Base-by-base conservation (phyloP, 2,888 invertebrate genomes). In the Podotricha telesiphe region DNA sequence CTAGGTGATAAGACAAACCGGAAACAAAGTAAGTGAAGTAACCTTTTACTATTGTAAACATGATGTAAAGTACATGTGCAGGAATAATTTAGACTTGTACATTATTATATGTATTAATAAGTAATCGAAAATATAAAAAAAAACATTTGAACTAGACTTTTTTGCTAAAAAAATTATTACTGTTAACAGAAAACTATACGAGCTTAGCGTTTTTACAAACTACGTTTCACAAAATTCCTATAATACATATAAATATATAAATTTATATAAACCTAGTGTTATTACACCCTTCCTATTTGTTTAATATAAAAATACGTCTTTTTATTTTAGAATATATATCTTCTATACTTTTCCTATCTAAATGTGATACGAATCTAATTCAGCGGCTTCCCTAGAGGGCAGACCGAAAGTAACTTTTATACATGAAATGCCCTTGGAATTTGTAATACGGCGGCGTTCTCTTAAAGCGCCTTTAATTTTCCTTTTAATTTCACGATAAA, bases 321-420 rank as follows among this genome's bases (percentile, higher is more conserved):
- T 53, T 34, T 59, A 42, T 45, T 22, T 59, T 22, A 22, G 15
- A 59, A 28, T 45, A 59, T 59, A 59, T 59, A 59, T 59, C 59
- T 59, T 59, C 45, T 59, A 28, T 59, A 59, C 22, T n/a, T 59
- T 45, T 59, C 22, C 22, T 59, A 45, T 28, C 42, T 45, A 59
- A 59, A 59, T 59, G 59, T 59, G 59, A 59, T 59, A 45, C 59
- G 45, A 59, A 59, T 59, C 59, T 59, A 59, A 59, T 59, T 59
- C 59, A 6, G 22, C 42, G 45, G 59, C 28, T 59, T 59, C 59
- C 59, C 59, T 45, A 42, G 45, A 59, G 59, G 28, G 22, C n/a
- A 59, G 59, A 22, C 59, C 59, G 45, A 59, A 59, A 45, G 45
- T 59, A 59, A 45, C 45, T 59, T 59, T 59, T 59, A 45, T 45